phyloP scores from a whole-genome alignment of 1,140 invertebrate genomes.

The Drosophila watanabei region DNA sequence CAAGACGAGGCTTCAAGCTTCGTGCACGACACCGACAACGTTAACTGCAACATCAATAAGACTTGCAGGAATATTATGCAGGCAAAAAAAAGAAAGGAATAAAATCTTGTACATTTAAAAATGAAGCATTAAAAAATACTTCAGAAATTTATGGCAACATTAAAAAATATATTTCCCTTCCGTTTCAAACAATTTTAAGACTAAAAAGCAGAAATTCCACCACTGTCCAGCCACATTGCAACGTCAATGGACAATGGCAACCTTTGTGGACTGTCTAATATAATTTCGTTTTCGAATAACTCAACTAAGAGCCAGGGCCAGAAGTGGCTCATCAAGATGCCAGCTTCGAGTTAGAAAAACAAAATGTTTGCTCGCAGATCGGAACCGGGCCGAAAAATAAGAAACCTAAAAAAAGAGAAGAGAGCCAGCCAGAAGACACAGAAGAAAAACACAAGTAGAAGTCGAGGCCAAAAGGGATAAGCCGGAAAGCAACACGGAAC shows the following conservation, averaged over 20 bases:
- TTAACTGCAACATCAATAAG: conserved; percentile 17
- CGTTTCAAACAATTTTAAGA: too few relatives aligned
- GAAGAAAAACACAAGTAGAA: conserved; percentile 35
- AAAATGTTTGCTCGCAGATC: conserved; percentile 66
- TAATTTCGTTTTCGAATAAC: conserved; percentile 75
- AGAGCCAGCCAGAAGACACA: conserved; percentile 35
- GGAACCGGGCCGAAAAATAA: conserved; percentile 30
- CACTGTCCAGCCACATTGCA: conserved; percentile 30
- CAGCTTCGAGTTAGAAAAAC: conserved; percentile 76
- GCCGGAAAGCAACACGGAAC: conserved; percentile 85
- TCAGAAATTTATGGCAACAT: accelerated
- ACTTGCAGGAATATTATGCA: background rate
- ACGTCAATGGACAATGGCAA: conserved; percentile 11
- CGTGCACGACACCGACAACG: conserved; percentile 62
- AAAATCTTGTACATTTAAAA: background rate
- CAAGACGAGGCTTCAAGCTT: conserved; percentile 73
- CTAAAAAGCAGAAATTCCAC: background rate
- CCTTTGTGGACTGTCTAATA: conserved; percentile 62
- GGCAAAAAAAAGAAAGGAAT: background rate
- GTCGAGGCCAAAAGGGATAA: conserved; percentile 76
- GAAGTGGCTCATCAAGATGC: conserved; percentile 74
- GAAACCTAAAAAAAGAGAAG: conserved; percentile 16
- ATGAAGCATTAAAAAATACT: too few relatives aligned
- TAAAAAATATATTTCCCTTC: background rate
- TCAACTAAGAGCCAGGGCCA: conserved; percentile 62